Evolutionary conservation across 2,113 vertebrate genomes (phyloP).

Genomic region (Lophura nycthemera): DNA sequence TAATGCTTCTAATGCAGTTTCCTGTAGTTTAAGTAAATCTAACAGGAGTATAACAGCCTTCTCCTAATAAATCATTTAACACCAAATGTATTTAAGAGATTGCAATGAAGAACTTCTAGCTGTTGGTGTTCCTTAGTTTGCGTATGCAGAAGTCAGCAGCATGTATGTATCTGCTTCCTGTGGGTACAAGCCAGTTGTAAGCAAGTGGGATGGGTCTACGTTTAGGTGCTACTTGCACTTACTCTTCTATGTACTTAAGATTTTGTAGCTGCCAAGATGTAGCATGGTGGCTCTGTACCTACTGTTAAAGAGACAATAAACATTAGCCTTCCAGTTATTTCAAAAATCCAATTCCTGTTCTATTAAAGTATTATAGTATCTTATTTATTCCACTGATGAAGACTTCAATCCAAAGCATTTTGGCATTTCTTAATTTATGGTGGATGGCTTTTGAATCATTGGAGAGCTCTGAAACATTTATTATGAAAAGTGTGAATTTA

Average conservation of each 20-base stretch:
- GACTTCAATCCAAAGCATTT: not conserved
- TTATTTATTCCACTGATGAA: not conserved
- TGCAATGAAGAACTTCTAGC: not conserved
- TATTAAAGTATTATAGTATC: not conserved
- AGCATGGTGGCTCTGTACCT: not conserved
- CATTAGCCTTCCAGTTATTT: not conserved
- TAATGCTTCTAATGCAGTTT: slow-evolving; percentile 72
- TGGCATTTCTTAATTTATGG: not conserved
- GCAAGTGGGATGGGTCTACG: not conserved
- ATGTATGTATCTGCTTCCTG: not conserved
- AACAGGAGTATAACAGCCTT: slow-evolving; percentile 69
- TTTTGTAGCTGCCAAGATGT: not conserved
- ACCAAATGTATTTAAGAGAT: slow-evolving; percentile 7
- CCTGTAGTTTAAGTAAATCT: slow-evolving; percentile 70
- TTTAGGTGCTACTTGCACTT: not conserved
- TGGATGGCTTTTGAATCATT: not conserved
- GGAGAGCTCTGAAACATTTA: not conserved
- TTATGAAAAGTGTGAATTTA: not conserved
- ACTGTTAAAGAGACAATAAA: not conserved
- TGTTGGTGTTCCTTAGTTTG: not conserved
- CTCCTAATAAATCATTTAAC: slow-evolving; percentile 75
- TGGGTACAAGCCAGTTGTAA: not conserved
- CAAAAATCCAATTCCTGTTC: not conserved
- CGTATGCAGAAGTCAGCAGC: not conserved
- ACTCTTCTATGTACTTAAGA: not conserved